These are phyloP conservation scores for Myopa testacea DNA, from an alignment of 2,888 invertebrate genomes.

Conservation along the genomic window DNA sequence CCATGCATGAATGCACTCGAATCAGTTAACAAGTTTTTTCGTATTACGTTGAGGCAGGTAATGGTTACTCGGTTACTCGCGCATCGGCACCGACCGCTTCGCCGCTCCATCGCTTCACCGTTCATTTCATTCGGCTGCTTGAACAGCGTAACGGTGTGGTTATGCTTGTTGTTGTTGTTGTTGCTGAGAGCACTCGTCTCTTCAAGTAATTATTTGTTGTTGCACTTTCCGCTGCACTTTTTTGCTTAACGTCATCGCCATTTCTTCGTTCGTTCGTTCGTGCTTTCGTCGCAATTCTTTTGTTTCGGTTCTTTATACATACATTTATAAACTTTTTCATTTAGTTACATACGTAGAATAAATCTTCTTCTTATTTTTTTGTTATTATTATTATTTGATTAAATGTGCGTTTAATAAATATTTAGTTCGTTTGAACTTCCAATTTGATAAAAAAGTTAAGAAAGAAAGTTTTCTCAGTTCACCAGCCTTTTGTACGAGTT, in stretches of 20 bases:
- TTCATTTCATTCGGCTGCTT: conserved; percentile 26
- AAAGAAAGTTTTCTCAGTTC: background rate
- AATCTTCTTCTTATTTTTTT: no score
- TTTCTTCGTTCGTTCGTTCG: no score
- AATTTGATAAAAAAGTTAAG: no score
- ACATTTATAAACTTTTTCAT: no score
- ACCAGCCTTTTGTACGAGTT: no score
- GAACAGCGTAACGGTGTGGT: conserved; percentile 26
- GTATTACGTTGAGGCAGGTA: conserved; percentile 43
- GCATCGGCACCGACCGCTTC: conserved; percentile 7
- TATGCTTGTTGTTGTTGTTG: background rate
- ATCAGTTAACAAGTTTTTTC: conserved; percentile 20
- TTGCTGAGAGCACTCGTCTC: background rate
- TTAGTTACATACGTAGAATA: no score
- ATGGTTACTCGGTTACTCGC: conserved; percentile 37
- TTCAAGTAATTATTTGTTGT: background rate
- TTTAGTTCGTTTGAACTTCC: no score
- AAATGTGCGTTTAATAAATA: no score
- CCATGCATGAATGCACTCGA: conserved; percentile 2
- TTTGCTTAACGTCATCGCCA: background rate
- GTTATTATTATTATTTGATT: no score
- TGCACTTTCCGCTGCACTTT: conserved; percentile 6
- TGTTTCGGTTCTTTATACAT: no score
- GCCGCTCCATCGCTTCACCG: conserved; percentile 18
- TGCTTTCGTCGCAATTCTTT: no score